Evolutionary conservation across 2,888 invertebrate genomes (phyloP).

Genomic region (Carabus problematicus): DNA sequence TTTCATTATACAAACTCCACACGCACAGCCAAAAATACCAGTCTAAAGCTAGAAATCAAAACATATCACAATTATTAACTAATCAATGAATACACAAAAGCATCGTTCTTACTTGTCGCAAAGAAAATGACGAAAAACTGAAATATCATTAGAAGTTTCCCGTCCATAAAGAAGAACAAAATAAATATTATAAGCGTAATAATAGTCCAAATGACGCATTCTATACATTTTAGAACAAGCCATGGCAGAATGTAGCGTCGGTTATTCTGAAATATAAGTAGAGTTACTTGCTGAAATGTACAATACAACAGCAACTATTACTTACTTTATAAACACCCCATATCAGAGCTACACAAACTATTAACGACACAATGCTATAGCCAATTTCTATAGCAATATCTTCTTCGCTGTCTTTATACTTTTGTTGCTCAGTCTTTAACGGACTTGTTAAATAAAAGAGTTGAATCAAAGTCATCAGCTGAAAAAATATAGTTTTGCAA

Average conservation of each 20-base stretch:
- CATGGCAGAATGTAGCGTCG: constrained; percentile 29
- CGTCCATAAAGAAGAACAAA: constrained; percentile 14
- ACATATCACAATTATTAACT: background rate
- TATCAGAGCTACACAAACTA: constrained; percentile 24
- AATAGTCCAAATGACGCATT: constrained; percentile 27
- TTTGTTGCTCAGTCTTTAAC: constrained; percentile 8
- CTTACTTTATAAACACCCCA: constrained; percentile 27
- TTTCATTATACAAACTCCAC: constrained; percentile 31
- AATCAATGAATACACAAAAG: background rate
- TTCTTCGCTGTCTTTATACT: constrained; percentile 11
- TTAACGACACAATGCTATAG: constrained; percentile 19
- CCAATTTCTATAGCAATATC: constrained; percentile 31
- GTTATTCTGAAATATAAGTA: constrained; percentile 13
- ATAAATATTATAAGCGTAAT: constrained; percentile 23
- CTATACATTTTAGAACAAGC: constrained; percentile 29
- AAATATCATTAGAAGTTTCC: constrained; percentile 11
- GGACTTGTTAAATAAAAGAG: constrained; percentile 34
- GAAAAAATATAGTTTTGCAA: background rate
- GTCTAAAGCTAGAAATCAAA: constrained; percentile 17
- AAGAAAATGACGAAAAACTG: constrained; percentile 26
- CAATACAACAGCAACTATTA: background rate
- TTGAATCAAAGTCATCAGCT: constrained; percentile 30
- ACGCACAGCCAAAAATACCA: constrained; percentile 36
- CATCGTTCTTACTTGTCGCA: constrained; percentile 16
- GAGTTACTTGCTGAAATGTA: background rate